phyloP scores from a whole-genome alignment of 2,797 vertebrate genomes.

The Stomatorhinus walkeri region DNA sequence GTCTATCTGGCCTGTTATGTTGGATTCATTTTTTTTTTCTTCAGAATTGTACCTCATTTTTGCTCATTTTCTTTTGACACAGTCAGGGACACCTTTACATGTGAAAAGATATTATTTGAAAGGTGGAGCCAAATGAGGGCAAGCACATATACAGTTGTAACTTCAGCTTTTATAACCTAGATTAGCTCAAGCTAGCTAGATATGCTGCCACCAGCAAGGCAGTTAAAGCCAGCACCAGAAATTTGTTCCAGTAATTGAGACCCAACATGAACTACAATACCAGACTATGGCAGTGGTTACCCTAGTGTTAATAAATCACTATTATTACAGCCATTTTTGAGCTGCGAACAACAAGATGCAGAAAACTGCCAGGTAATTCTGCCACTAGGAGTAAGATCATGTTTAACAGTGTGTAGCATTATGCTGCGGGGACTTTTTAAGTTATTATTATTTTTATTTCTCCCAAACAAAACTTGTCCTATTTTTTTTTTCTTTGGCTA shows the following conservation, averaged over 20 bases:
- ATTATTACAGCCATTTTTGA: conserved; percentile 41
- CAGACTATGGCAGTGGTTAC: neutral
- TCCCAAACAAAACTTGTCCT: neutral
- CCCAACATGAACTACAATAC: conserved; percentile 41
- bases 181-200: conserved; percentile 45
- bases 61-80: neutral
- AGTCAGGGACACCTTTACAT: neutral
- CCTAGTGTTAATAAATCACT: conserved; percentile 40
- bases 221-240: conserved; percentile 53
- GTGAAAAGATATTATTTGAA: neutral
- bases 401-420: conserved; percentile 21
- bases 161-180: neutral
- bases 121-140: neutral
- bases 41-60: neutral
- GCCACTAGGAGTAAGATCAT: neutral
- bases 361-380: neutral
- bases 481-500: conserved; percentile 10
- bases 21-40: neutral
- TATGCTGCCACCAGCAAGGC: conserved; percentile 18
- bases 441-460: neutral
- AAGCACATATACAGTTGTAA: neutral
- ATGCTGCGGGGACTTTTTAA: neutral
- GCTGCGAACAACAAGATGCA: neutral
- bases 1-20: neutral
- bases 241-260: conserved; percentile 45